These are phyloP conservation scores for Gyrodactylus bullatarudis DNA, from an alignment of 1,140 invertebrate genomes.

Conservation along the genomic window DNA sequence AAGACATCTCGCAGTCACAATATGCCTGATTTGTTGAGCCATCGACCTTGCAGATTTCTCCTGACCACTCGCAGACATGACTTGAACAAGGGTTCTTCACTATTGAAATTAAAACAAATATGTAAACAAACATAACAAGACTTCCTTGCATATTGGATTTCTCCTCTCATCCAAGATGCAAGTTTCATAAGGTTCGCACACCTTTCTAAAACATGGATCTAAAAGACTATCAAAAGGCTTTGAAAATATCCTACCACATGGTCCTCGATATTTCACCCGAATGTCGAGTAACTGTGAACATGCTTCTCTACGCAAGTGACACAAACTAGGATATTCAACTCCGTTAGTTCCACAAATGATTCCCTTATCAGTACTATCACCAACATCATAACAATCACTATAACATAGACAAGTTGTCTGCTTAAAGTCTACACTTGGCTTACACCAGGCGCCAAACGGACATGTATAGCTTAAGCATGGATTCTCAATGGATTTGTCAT, in stretches of 20 bases:
- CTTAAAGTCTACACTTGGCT: background rate
- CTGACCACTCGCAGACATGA: background rate
- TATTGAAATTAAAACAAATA: background rate
- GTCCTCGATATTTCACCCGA: background rate
- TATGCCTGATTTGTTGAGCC: background rate
- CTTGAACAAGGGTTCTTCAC: background rate
- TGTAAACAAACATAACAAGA: background rate
- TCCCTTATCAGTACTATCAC: slow-evolving; percentile 1
- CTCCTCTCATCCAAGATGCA: background rate
- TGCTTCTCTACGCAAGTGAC: slow-evolving; percentile 4
- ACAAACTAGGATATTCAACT: background rate
- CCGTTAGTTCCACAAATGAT: slow-evolving; percentile 1
- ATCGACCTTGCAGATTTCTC: background rate
- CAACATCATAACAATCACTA: slow-evolving; percentile 1
- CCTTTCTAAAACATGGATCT: background rate
- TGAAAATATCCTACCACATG: background rate
- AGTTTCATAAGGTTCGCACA: background rate
- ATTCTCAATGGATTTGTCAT: background rate
- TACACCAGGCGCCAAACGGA: background rate
- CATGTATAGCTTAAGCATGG: slow-evolving; percentile 3
- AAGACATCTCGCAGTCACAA: background rate
- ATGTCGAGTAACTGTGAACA: background rate
- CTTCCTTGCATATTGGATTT: background rate
- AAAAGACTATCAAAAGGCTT: background rate
- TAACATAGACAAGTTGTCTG: background rate